Evolutionary conservation across 2,888 invertebrate species (phyloP).

Genomic region (Unio delphinus): DNA sequence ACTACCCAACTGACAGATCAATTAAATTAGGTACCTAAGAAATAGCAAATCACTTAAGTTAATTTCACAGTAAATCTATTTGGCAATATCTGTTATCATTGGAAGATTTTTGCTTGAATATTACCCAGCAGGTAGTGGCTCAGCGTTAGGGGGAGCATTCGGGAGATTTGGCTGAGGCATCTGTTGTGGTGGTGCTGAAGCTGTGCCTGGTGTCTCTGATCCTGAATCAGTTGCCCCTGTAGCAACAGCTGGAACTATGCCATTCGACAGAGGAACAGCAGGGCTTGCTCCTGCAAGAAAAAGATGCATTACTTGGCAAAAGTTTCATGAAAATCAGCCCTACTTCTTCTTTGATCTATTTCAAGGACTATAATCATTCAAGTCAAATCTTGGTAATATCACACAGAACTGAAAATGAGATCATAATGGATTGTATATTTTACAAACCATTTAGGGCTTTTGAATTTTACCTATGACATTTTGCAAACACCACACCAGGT

Average conservation of each 20-base stretch:
- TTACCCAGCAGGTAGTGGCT: constrained; percentile 51
- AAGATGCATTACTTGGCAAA: no score
- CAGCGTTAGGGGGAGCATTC: constrained; percentile 17
- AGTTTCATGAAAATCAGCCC: neutral
- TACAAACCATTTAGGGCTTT: no score
- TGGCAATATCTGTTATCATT: no score
- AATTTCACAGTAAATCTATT: no score
- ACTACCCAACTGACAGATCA: no score
- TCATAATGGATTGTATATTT: no score
- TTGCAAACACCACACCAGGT: no score
- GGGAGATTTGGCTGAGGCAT: constrained; percentile 1
- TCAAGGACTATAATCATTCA: neutral
- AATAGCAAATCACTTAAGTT: no score
- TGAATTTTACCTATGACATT: no score
- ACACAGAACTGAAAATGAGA: no score
- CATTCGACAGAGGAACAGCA: constrained; percentile 11
- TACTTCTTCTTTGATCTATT: constrained; percentile 1
- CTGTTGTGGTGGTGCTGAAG: constrained; percentile 13
- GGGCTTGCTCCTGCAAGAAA: no score
- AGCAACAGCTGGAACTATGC: constrained; percentile 25
- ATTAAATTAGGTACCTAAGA: no score
- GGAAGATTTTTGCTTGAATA: constrained; percentile 1
- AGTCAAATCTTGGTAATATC: neutral
- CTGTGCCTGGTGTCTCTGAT: constrained; percentile 4
- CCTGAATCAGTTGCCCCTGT: constrained; percentile 22